Base-by-base conservation (phyloP, 2,113 vertebrate species). In the Vidua macroura region DNA sequence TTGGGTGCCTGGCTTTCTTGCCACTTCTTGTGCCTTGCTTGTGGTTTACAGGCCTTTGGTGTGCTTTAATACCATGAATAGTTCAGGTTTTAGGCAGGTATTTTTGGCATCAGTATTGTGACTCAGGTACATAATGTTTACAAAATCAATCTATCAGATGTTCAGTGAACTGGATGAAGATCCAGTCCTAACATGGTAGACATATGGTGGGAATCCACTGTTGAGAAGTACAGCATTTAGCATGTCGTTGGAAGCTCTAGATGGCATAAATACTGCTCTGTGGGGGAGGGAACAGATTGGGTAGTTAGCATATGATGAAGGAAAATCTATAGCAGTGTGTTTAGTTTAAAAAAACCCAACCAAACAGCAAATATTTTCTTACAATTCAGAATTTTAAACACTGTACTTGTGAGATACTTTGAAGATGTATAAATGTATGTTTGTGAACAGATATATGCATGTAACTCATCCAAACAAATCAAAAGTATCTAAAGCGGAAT, bases 401-500 rank as follows among this genome's bases (percentile, higher is more conserved):
- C 59, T 81, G 49, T 67, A 31, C 60, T 84, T 73, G 48, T 60
- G 89, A 75, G 76, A 69, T 76, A 84, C 74, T 93, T 92, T 66
- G 78, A 75, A 83, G 85, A 83, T 48, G 20, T 76, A 88, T 83
- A 85, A 95, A 83, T 5, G 17, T 87, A 62, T 95, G 89, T 94
- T 95, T 94, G 67, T 80, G 78, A 94, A 88, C 85, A 93, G 87
- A 96, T 87, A 91, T 66, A 94, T 95, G 85, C 56, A 4, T 93
- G 94, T 95, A 97, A 91, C 85, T 96, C 92, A 92, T 95, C 95
- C 90, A 96, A 93, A 96, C 91, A 97, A 95, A 97, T 97, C 87
- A 92, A 76, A 97, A 98, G 95, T 97, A 97, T 96, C 93, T 92
- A 92, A 96, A 97, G 86, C 64, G 33, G 94, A 98, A 95, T 98